Evolutionary conservation across 1,140 invertebrate species (phyloP), one percentile per base, ranked within the genome.

Genomic region (Papilio xuthus): DNA sequence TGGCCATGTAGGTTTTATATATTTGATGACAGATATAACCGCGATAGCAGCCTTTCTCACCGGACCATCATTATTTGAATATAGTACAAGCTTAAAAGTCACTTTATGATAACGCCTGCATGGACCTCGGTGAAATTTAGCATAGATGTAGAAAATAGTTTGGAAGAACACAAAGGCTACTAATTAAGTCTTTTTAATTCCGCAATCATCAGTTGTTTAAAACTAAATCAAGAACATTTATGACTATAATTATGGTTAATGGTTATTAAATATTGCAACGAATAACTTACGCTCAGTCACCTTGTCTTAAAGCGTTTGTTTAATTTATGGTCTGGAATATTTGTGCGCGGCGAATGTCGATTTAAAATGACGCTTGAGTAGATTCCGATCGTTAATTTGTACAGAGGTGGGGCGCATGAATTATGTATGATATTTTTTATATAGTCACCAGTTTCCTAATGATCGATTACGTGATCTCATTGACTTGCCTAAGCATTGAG

Each of bases 261-360:
- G n/a, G n/a, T 15, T 67, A 67, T 67, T 67, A 67, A 67, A 67
- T 70, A 70, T 70, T 69, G 28, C 63, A 41, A 8, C 8, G 23
- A 26, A 70, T 73, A 44, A 50, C 23, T 73, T 44, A 13, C 0
- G 71, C 71, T 42, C 71, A 47, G 42, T 47, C 42, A 73, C 42
- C 70, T 72, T 72, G 23, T 47, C 71, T 73, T 73, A 50, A 73
- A 73, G 71, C 71, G 71, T 47, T 47, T 47, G 41, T 73, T 44
- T 73, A 73, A 73, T 73, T 73, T 73, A 73, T 73, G 26, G 42
- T 42, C 26, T 44, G 41, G 71, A 42, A 20, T 44, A 44, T 72
- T 47, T 26, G 20, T 73, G 20, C 20, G 10, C 71, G 42, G 20
- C 71, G 20, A 23, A n/a, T 47, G 42, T 23, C 53, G 20, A 60